Evolutionary conservation across 1,140 invertebrate genomes (phyloP).

Genomic region (Theocolax elegans): DNA sequence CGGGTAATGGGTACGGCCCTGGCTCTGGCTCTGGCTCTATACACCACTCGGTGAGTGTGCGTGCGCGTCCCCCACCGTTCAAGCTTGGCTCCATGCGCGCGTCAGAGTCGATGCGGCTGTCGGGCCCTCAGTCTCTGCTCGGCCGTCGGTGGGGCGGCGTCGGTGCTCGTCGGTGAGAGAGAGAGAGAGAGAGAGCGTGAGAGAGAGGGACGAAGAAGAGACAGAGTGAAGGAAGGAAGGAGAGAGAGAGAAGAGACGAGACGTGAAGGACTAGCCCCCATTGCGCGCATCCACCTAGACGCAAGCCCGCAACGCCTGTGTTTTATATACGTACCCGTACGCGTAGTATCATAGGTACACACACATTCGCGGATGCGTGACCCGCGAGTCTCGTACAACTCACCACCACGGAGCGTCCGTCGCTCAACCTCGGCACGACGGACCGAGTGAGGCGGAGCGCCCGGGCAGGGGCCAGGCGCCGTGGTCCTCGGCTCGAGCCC

Average conservation of each 20-base stretch:
- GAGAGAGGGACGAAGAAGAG: too few relatives aligned
- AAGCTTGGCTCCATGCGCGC: conserved; percentile 55
- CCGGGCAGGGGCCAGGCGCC: conserved; percentile 27
- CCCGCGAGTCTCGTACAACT: conserved; percentile 8
- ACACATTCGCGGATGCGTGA: not conserved
- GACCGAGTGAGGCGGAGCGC: conserved; percentile 34
- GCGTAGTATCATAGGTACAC: too few relatives aligned
- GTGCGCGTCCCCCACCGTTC: not conserved
- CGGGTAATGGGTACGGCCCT: not conserved
- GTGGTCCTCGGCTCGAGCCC: not conserved
- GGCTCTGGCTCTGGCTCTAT: not conserved
- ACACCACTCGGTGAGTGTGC: not conserved
- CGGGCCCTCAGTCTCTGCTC: conserved; percentile 60
- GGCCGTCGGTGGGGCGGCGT: conserved; percentile 58
- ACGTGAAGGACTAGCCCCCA: too few relatives aligned
- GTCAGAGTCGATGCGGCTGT: conserved; percentile 52
- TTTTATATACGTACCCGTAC: too few relatives aligned
- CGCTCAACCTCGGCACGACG: conserved; percentile 16
- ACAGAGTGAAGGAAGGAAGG: too few relatives aligned
- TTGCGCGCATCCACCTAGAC: not conserved
- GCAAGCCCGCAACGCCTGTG: not conserved
- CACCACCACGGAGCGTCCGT: not conserved
- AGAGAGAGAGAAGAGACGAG: too few relatives aligned
- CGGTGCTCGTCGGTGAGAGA: conserved; percentile 34
- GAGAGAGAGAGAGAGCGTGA: too few relatives aligned